Conservation (phyloP, 2,888 invertebrate genomes). For the Cremastinae sp. region DNA sequence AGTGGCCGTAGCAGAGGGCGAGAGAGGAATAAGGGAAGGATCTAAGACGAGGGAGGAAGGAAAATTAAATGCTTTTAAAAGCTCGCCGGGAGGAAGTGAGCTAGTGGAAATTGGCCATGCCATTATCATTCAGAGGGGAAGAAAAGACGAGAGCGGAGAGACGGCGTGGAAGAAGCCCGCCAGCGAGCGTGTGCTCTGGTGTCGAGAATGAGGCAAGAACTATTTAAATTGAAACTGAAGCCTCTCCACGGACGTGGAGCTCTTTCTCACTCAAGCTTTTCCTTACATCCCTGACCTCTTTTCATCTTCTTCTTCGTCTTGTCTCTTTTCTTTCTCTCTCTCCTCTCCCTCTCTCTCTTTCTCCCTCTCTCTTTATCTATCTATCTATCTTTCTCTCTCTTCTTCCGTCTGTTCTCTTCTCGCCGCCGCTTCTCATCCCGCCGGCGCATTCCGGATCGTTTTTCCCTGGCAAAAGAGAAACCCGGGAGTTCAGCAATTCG, state of each 20-base stretch:
- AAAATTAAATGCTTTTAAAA: constrained; percentile 51
- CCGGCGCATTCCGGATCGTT: constrained; percentile 32
- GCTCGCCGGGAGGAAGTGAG: constrained; percentile 26
- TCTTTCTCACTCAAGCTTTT: constrained; percentile 40
- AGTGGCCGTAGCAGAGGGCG: background rate
- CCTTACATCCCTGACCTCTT: constrained; percentile 47
- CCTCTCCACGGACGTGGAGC: constrained; percentile 54
- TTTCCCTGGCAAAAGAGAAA: constrained; percentile 54
- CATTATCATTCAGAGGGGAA: constrained; percentile 44
- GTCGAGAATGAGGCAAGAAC: constrained; percentile 67
- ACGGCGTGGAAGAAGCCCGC: constrained; percentile 18
- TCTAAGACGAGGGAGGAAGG: constrained; percentile 12
- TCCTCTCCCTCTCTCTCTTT: constrained; percentile 19
- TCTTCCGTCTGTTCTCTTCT: constrained; percentile 4
- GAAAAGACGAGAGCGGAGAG: constrained; percentile 27
- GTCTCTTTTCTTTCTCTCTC: constrained; percentile 48
- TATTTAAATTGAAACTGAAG: constrained; percentile 77
- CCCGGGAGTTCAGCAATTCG: constrained; percentile 46
- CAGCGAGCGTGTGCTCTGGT: constrained; percentile 42
- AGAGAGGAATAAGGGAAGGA: background rate
- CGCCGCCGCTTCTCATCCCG: constrained; percentile 12
- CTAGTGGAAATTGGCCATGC: constrained; percentile 46
- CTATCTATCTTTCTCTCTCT: background rate
- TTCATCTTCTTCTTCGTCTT: constrained; percentile 48
- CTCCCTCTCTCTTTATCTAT: background rate